Base-by-base conservation (phyloP, 37 sponge, comb jelly and placozoan genomes). In the Halisarca cf. caerulea region DNA sequence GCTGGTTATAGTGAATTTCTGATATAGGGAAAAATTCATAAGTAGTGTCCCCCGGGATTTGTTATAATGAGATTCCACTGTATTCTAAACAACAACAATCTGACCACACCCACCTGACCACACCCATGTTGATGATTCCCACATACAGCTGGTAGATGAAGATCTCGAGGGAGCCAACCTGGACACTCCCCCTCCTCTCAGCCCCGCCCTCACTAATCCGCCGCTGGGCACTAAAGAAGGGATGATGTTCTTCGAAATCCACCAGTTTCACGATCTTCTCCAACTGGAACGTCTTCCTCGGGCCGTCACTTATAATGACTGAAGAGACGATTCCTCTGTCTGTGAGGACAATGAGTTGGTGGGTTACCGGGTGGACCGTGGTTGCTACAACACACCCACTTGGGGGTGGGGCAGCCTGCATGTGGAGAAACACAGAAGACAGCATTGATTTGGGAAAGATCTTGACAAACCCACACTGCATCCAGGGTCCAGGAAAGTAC, bases 91-190 rank as follows among this genome's bases (percentile, higher is more conserved):
- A n/a, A n/a, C n/a, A n/a, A n/a, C n/a, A n/a, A n/a, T n/a, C n/a
- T n/a, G n/a, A n/a, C n/a, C 51, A 27, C 28, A 37, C 85, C 11
- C 20, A 92, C 92, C 92, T 88, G 47, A 88, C 21, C 38, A 68
- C 82, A 59, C 92, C 92, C 36, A 68, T 88, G 83, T 54, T 18
- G 54, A 78, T 58, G 44, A 86, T 51, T 37, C 92, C 89, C 79
- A 58, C 72, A 80, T 80, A 83, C 47, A 86, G 86, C 41, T 92
- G 86, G n/a, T 84, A 42, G 28, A 38, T 36, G 70, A 86, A 86
- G 27, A 89, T 40, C 28, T 88, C 85, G 2, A 85, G 24, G 35
- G 17, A 17, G 17, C 37, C 59, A 27, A 23, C 2, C 43, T 20
- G 20, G 18, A 11, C 9, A 25, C 45, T 74, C 44, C 42, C 77